A percentile compares a stretch with the other conserved stretches of the same genome.
Conservation (phyloP, 2,797 vertebrate genomes). For the Smutsia gigantea region DNA sequence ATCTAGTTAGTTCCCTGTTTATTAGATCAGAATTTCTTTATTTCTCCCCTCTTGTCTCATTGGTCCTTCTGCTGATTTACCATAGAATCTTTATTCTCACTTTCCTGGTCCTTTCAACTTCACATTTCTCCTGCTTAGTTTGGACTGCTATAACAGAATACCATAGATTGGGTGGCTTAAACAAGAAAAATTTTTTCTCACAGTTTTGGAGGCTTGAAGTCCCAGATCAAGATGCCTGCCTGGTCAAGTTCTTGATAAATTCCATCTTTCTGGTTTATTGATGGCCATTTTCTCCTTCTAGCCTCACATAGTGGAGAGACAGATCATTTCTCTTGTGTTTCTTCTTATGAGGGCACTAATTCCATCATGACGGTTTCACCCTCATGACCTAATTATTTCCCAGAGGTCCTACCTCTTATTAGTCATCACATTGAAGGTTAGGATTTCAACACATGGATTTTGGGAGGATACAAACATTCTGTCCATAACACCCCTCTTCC, state of each 20-base stretch:
- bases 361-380: background rate
- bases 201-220: background rate
- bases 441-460: background rate
- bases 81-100: background rate
- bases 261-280: background rate
- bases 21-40: background rate
- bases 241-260: background rate
- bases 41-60: background rate
- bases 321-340: background rate
- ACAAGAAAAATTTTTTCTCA: background rate
- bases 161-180: background rate
- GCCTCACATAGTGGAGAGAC: background rate
- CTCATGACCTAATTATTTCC: background rate
- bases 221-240: background rate
- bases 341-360: background rate
- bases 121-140: background rate
- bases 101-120: slow-evolving; percentile 1
- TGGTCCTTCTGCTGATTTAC: background rate
- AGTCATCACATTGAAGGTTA: background rate
- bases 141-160: background rate
- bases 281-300: background rate
- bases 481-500: background rate
- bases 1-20: background rate
- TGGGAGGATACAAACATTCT: background rate
- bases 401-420: background rate